Evolutionary conservation across 2,113 vertebrate genomes (phyloP).

Genomic region (Prionailurus bengalensis): DNA sequence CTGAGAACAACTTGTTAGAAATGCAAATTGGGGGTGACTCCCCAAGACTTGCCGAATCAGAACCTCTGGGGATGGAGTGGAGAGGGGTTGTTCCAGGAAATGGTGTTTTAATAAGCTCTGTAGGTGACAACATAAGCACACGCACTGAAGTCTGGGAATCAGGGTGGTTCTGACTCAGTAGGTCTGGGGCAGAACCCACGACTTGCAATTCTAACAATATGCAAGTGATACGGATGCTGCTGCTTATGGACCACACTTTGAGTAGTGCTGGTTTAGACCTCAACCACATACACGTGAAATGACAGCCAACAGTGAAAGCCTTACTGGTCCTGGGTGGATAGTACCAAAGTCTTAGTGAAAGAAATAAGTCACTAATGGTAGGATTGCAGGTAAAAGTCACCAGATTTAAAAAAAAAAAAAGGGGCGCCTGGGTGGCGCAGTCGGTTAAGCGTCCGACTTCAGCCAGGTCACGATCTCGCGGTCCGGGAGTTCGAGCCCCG

Average conservation of each 20-base stretch:
- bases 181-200: background rate
- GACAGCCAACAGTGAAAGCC: background rate
- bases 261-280: background rate
- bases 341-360: background rate
- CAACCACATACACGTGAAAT: background rate
- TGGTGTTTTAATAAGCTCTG: background rate
- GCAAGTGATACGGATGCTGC: background rate
- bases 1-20: slow-evolving; percentile 18
- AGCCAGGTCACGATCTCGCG: too few relatives aligned
- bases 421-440: too few relatives aligned
- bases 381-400: background rate
- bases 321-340: background rate
- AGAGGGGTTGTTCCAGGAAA: background rate
- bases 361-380: background rate
- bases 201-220: background rate
- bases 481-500: too few relatives aligned
- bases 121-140: background rate
- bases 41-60: background rate
- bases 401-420: background rate
- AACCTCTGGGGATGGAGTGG: background rate
- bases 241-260: background rate
- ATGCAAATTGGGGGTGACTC: background rate
- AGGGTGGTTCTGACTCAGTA: background rate
- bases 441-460: too few relatives aligned
- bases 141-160: background rate